A percentile compares a stretch with the other conserved stretches of the same genome.
phyloP scores from a whole-genome alignment of 2,888 invertebrate genomes.

The Gastracanthus pulcherrimus region DNA sequence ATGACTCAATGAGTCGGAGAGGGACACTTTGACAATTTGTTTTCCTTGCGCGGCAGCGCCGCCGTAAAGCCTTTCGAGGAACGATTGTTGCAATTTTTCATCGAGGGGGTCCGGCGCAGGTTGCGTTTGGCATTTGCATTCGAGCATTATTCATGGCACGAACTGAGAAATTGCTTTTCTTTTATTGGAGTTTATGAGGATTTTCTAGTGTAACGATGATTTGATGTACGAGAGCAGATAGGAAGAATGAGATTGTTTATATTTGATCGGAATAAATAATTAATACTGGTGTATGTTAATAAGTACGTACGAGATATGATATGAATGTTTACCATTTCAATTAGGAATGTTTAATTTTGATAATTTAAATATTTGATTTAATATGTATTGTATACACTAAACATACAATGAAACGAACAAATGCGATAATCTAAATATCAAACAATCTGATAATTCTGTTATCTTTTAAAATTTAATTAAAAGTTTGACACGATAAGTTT shows the following conservation, averaged over 20 bases:
- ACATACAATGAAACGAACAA: neutral
- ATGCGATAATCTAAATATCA: neutral
- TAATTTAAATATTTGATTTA: neutral
- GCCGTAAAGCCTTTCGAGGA: neutral
- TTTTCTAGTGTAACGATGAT: neutral
- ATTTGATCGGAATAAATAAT: neutral
- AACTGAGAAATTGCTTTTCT: neutral
- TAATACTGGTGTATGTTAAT: too few relatives aligned
- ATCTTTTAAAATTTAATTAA: too few relatives aligned
- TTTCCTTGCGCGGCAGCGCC: neutral
- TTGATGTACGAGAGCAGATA: neutral
- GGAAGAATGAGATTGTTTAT: neutral
- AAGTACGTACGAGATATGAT: too few relatives aligned
- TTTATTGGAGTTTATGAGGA: neutral
- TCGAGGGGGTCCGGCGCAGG: neutral
- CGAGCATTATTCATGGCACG: slow-evolving; percentile 26
- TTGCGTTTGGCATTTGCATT: neutral
- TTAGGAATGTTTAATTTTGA: neutral
- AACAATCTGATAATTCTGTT: neutral
- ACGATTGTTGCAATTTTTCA: slow-evolving; percentile 4
- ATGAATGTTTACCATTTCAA: too few relatives aligned
- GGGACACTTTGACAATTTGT: slow-evolving; percentile 25
- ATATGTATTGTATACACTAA: too few relatives aligned
- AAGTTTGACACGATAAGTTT: too few relatives aligned
- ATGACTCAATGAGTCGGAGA: neutral